These are phyloP conservation scores for Drosophila tropicalis DNA, from an alignment of 1,140 invertebrate species.

Conservation along the genomic window DNA sequence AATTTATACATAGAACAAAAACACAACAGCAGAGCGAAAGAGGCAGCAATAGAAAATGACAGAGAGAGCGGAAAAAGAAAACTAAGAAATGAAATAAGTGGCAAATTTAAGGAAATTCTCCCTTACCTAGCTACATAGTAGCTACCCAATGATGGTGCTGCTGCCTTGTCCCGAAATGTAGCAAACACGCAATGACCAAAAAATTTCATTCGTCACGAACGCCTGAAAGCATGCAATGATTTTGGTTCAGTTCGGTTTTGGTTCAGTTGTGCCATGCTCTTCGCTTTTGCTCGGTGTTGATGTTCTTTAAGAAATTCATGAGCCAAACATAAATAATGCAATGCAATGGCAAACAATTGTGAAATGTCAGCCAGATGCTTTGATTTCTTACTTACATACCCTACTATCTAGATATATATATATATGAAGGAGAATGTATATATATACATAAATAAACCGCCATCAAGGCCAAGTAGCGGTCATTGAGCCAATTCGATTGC, in stretches of 20 bases:
- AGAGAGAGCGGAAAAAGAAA: constrained; percentile 1
- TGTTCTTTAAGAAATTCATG: constrained; percentile 25
- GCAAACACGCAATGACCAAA: constrained; percentile 36
- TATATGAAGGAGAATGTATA: background rate
- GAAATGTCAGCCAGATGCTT: constrained; percentile 34
- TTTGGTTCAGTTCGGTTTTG: background rate
- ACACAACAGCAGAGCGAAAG: too few species aligned
- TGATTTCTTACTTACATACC: constrained; percentile 21
- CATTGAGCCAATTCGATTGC: constrained; percentile 16
- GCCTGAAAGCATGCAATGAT: constrained; percentile 33
- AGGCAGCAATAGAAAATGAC: background rate
- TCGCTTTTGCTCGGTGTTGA: background rate
- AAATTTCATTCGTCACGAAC: constrained; percentile 18
- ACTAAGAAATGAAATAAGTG: constrained; percentile 37
- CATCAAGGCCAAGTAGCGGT: background rate
- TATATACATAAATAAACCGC: background rate
- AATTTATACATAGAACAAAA: too few species aligned
- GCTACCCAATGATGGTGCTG: background rate
- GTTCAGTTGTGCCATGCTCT: background rate
- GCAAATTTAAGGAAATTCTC: constrained; percentile 38
- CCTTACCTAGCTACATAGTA: background rate
- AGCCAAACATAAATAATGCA: constrained; percentile 48
- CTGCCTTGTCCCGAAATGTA: background rate
- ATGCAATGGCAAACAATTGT: constrained; percentile 43
- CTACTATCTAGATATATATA: background rate